Percentiles rank a stretch among this genome's conserved stretches.
phyloP scores from a whole-genome alignment of 1,140 invertebrate species.

The Leptopilina boulardi region DNA sequence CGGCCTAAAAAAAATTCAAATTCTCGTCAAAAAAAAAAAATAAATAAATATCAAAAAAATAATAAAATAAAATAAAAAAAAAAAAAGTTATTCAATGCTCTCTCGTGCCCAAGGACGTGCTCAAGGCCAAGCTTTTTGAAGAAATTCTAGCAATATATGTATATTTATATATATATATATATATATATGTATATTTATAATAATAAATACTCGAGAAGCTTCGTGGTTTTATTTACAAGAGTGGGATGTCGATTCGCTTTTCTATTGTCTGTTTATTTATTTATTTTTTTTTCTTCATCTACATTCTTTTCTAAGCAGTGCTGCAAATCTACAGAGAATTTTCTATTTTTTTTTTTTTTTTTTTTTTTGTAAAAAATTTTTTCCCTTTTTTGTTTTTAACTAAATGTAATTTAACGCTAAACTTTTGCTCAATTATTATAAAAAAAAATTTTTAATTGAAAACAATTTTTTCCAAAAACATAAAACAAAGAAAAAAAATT shows the following conservation, averaged over 20 bases:
- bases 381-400: background rate
- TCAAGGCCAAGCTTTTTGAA: background rate
- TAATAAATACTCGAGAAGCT: constrained; percentile 62
- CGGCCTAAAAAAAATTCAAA: constrained; percentile 60
- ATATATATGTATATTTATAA: too few relatives aligned
- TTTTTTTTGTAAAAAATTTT: constrained; percentile 23
- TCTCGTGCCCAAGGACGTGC: constrained; percentile 30
- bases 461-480: too few relatives aligned
- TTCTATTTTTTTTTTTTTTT: background rate
- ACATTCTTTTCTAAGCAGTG: constrained; percentile 64
- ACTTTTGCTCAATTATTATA: too few relatives aligned
- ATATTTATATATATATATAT: too few relatives aligned
- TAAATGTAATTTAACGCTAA: too few relatives aligned
- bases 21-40: constrained; percentile 36
- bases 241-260: constrained; percentile 64
- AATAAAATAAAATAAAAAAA: background rate
- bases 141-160: too few relatives aligned
- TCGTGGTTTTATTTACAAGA: constrained; percentile 70
- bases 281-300: constrained; percentile 60
- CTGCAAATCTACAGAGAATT: constrained; percentile 44
- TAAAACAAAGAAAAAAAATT: too few relatives aligned
- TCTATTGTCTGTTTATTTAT: too few relatives aligned
- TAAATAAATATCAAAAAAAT: too few relatives aligned
- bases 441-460: too few relatives aligned
- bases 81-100: too few relatives aligned